These are phyloP conservation scores for Crioceris asparagi DNA, from an alignment of 2,888 invertebrate genomes.

Conservation along the genomic window DNA sequence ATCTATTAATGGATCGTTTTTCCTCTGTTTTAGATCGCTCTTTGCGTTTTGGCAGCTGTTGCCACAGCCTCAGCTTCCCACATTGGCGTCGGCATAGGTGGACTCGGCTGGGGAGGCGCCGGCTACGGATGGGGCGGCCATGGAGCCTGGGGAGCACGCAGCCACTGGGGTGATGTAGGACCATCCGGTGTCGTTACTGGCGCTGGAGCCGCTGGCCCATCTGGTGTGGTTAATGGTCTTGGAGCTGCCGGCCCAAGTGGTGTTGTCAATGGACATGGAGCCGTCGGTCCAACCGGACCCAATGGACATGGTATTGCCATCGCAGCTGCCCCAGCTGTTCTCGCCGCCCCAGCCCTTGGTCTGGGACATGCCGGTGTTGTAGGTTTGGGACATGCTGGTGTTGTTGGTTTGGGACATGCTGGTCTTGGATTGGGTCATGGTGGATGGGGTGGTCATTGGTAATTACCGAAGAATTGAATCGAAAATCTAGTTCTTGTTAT, in stretches of 20 bases:
- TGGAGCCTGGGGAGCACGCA: not conserved
- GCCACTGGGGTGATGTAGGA: slow-evolving; percentile 7
- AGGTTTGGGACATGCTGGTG: slow-evolving; percentile 1
- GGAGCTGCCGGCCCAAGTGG: slow-evolving; percentile 15
- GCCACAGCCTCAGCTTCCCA: slow-evolving; percentile 13
- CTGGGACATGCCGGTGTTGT: not conserved
- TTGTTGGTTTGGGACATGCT: not conserved
- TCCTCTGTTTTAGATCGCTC: slow-evolving; percentile 2
- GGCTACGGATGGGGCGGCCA: not conserved
- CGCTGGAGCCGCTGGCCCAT: slow-evolving; percentile 13
- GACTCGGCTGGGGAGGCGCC: not conserved
- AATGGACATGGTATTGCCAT: slow-evolving; percentile 9
- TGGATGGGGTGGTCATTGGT: slow-evolving; percentile 4
- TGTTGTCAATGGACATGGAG: slow-evolving; percentile 17
- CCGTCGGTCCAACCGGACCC: slow-evolving; percentile 17
- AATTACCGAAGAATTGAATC: too few relatives aligned
- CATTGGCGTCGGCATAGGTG: slow-evolving; percentile 8
- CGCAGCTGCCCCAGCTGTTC: slow-evolving; percentile 7
- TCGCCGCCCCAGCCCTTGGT: not conserved
- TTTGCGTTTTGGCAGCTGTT: slow-evolving; percentile 12
- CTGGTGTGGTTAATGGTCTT: slow-evolving; percentile 13
- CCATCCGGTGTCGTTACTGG: slow-evolving; percentile 13
- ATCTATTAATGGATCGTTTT: too few relatives aligned
- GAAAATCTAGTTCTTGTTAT: too few relatives aligned
- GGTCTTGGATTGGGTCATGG: slow-evolving; percentile 1